These are phyloP conservation scores for Tapirus terrestris DNA, from an alignment of 2,113 vertebrate genomes.

Conservation along the genomic window DNA sequence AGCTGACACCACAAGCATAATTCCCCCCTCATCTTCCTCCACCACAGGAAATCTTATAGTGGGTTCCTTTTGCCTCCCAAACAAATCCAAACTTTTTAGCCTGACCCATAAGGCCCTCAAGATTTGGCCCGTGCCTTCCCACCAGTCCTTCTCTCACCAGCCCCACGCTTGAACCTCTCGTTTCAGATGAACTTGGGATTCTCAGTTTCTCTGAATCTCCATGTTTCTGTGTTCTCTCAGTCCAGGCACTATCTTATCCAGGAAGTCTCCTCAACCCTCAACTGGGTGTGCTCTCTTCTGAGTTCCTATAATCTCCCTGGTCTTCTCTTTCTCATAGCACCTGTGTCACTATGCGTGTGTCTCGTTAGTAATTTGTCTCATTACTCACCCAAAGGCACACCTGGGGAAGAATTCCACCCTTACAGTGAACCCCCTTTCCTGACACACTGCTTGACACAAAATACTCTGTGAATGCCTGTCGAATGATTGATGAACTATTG, in stretches of 20 bases:
- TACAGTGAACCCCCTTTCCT: background rate
- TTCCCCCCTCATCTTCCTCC: background rate
- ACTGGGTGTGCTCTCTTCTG: too few relatives aligned
- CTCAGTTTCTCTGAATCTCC: background rate
- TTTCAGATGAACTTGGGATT: background rate
- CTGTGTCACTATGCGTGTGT: background rate
- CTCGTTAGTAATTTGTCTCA: background rate
- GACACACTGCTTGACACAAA: background rate
- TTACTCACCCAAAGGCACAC: background rate
- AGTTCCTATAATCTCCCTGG: background rate
- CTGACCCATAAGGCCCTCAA: background rate
- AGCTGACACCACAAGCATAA: background rate
- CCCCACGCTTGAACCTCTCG: background rate
- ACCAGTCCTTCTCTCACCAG: background rate
- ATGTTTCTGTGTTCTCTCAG: background rate
- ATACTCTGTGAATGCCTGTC: background rate
- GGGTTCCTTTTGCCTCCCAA: background rate
- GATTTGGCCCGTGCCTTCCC: background rate
- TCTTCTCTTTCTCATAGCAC: background rate
- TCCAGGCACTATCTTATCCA: background rate
- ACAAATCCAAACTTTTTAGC: background rate
- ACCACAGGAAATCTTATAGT: background rate
- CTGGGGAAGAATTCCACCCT: too few relatives aligned
- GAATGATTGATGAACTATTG: background rate
- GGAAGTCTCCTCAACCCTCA: background rate